Conservation (phyloP, 1,140 invertebrate genomes). For the Lepidurus couesii region DNA sequence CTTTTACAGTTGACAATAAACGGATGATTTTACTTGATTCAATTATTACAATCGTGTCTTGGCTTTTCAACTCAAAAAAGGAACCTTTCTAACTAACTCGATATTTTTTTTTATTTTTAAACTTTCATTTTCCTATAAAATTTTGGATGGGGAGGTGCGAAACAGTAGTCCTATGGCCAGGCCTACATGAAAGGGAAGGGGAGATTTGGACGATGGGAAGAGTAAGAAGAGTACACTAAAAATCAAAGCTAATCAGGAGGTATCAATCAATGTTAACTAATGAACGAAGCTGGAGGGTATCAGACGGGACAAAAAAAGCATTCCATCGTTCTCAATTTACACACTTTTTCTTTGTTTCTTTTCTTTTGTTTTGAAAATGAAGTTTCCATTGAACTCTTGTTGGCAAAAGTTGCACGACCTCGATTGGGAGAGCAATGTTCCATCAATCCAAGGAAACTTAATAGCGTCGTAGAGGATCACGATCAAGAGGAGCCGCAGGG, state of each 20-base stretch:
- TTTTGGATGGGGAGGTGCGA: background rate
- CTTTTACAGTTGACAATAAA: background rate
- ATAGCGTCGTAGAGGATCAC: slow-evolving; percentile 15
- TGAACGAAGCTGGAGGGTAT: background rate
- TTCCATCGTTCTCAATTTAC: background rate
- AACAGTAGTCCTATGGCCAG: background rate
- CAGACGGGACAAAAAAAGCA: slow-evolving; percentile 17
- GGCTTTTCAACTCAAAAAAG: background rate
- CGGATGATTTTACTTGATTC: background rate
- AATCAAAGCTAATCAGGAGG: background rate
- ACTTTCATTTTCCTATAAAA: background rate
- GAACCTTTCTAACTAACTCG: background rate
- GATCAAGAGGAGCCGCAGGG: slow-evolving; percentile 17
- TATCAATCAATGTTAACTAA: background rate
- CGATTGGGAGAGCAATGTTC: slow-evolving; percentile 1
- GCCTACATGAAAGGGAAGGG: background rate
- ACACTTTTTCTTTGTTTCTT: background rate
- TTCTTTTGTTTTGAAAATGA: background rate
- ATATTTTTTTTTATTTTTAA: background rate
- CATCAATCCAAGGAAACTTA: slow-evolving; percentile 10
- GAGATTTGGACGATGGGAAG: background rate
- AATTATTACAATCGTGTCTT: background rate
- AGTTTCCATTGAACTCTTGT: background rate
- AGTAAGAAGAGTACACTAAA: background rate
- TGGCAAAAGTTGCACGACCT: slow-evolving; percentile 17